These are phyloP conservation scores for Xylota segnis DNA, from an alignment of 2,888 invertebrate species.

Conservation along the genomic window DNA sequence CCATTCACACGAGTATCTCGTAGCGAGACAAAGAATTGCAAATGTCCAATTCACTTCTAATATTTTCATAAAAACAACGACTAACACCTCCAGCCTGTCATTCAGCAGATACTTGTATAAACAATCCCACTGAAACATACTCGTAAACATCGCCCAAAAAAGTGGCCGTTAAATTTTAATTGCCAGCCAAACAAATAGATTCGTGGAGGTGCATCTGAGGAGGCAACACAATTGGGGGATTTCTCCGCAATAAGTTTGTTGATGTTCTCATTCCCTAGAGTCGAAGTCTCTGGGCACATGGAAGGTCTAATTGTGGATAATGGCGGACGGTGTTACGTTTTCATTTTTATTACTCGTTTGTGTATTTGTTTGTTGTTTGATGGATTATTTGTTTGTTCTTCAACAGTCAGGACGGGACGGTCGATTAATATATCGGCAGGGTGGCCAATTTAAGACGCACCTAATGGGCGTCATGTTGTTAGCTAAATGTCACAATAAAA, in stretches of 20 bases:
- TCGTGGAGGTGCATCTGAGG: constrained; percentile 3
- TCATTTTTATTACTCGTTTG: neutral
- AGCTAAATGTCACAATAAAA: constrained; percentile 22
- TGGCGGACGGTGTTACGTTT: neutral
- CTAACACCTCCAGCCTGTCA: constrained; percentile 7
- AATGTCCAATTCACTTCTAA: constrained; percentile 5
- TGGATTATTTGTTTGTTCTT: constrained; percentile 35
- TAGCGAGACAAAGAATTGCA: neutral
- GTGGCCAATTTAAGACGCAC: constrained; percentile 6
- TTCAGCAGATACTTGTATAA: constrained; percentile 4
- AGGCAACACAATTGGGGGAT: neutral
- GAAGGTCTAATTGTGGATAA: constrained; percentile 20
- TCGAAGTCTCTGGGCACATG: neutral
- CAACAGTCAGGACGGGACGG: neutral
- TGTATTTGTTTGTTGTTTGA: constrained; percentile 29
- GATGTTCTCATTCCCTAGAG: constrained; percentile 10
- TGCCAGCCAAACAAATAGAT: constrained; percentile 30
- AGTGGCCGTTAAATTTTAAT: constrained; percentile 22
- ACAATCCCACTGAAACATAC: neutral
- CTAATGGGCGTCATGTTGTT: constrained; percentile 27
- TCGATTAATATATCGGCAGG: constrained; percentile 30
- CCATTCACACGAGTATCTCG: too few species aligned
- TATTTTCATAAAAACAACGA: neutral
- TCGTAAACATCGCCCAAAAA: constrained; percentile 2
- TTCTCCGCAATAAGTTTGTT: constrained; percentile 11